Conservation (phyloP, 2,113 vertebrate species). For the Empidonax traillii region DNA sequence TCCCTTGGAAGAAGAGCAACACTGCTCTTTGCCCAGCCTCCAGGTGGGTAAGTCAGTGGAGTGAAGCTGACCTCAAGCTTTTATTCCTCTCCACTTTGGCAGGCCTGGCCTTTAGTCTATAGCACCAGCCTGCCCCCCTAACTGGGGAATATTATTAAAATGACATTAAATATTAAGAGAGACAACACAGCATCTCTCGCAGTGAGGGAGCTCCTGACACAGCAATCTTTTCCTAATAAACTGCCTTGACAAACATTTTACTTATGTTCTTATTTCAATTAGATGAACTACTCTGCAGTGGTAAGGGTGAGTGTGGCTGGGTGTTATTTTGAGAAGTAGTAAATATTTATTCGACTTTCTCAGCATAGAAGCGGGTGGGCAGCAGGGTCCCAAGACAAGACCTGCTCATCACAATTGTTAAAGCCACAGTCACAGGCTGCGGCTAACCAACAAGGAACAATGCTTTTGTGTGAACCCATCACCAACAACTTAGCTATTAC, state of each 20-base stretch:
- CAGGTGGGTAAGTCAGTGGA: neutral
- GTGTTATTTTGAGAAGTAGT: constrained; percentile 14
- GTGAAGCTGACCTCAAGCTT: neutral
- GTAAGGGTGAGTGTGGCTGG: neutral
- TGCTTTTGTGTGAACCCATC: neutral
- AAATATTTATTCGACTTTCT: constrained; percentile 43
- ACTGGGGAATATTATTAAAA: constrained; percentile 60
- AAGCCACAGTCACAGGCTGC: neutral
- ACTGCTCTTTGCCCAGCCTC: neutral
- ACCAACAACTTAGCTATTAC: neutral
- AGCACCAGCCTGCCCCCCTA: constrained; percentile 3
- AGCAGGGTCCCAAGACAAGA: neutral
- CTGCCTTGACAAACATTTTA: constrained; percentile 62
- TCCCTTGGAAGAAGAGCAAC: neutral
- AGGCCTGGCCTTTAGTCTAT: constrained; percentile 12
- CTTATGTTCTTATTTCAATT: constrained; percentile 64
- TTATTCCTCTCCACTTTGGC: neutral
- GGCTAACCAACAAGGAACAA: neutral
- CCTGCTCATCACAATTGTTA: neutral
- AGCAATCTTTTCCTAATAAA: constrained; percentile 65
- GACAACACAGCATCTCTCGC: constrained; percentile 48
- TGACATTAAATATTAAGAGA: constrained; percentile 61
- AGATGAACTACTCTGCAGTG: neutral
- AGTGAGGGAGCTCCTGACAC: constrained; percentile 57
- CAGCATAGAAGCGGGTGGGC: neutral